phyloP scores from a whole-genome alignment of 2,797 vertebrate species.

The Botia kubotai region DNA sequence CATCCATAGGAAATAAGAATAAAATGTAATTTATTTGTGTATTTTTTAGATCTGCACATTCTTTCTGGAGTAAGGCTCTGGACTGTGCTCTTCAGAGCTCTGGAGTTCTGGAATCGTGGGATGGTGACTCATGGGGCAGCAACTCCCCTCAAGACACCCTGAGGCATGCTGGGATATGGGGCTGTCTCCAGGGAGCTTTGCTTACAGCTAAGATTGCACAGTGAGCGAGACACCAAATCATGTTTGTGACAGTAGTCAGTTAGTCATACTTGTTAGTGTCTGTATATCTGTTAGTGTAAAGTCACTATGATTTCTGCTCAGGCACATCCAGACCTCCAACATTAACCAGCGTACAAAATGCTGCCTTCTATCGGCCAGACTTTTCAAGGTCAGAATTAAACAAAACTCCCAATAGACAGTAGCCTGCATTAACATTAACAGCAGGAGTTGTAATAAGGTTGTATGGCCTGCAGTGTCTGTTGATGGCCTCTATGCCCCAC shows the following conservation, averaged over 20 bases:
- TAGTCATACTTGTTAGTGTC: background rate
- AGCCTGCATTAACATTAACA: background rate
- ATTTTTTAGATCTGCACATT: slow-evolving; percentile 82
- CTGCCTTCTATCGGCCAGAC: slow-evolving; percentile 87
- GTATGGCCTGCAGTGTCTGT: slow-evolving; percentile 79
- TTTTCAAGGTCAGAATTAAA: slow-evolving; percentile 88
- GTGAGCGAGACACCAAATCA: slow-evolving; percentile 76
- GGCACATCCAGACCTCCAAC: slow-evolving; percentile 81
- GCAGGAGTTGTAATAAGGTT: background rate
- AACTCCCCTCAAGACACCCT: slow-evolving; percentile 81
- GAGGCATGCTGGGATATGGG: slow-evolving; percentile 87
- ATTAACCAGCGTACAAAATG: slow-evolving; percentile 80
- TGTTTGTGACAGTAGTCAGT: background rate
- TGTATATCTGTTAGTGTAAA: background rate
- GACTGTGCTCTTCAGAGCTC: slow-evolving; percentile 83
- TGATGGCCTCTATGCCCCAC: slow-evolving; percentile 85
- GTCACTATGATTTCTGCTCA: slow-evolving; percentile 63
- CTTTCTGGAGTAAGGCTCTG: slow-evolving; percentile 88
- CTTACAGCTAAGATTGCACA: slow-evolving; percentile 92
- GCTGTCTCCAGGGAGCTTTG: slow-evolving; percentile 89
- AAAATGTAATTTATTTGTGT: slow-evolving; percentile 18
- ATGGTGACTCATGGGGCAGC: slow-evolving; percentile 74
- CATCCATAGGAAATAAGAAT: background rate
- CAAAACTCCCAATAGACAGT: background rate
- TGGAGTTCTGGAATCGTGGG: slow-evolving; percentile 84